phyloP scores from a whole-genome alignment of 1,140 invertebrate species.

The Conus ventricosus region DNA sequence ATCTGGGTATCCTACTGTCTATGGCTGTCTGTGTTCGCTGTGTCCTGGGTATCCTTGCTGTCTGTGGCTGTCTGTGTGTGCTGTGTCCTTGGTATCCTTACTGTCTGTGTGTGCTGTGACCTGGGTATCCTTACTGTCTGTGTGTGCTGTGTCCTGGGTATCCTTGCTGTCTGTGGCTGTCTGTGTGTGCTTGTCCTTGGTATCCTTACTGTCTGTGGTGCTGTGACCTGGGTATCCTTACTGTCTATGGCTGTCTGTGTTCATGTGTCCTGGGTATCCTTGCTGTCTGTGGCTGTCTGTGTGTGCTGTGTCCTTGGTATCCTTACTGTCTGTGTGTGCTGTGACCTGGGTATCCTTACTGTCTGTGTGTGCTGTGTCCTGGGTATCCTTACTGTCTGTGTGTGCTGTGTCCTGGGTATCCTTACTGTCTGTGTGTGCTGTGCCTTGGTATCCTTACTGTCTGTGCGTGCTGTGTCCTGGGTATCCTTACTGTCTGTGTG shows the following conservation, averaged over 20 bases:
- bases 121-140: too few species aligned
- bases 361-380: neutral
- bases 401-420: conserved; percentile 27
- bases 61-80: neutral
- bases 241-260: neutral
- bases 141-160: too few species aligned
- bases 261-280: too few species aligned
- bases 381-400: too few species aligned
- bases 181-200: too few species aligned
- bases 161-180: neutral
- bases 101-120: too few species aligned
- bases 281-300: too few species aligned
- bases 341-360: neutral
- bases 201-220: conserved; percentile 14
- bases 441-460: neutral
- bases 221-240: neutral
- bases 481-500: too few species aligned
- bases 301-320: neutral
- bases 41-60: too few species aligned
- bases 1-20: too few species aligned
- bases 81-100: neutral
- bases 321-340: too few species aligned
- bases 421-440: neutral
- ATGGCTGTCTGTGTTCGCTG: too few species aligned
- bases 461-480: neutral